Conservation (phyloP, 1,140 invertebrate genomes). For the Ladona fulva region DNA sequence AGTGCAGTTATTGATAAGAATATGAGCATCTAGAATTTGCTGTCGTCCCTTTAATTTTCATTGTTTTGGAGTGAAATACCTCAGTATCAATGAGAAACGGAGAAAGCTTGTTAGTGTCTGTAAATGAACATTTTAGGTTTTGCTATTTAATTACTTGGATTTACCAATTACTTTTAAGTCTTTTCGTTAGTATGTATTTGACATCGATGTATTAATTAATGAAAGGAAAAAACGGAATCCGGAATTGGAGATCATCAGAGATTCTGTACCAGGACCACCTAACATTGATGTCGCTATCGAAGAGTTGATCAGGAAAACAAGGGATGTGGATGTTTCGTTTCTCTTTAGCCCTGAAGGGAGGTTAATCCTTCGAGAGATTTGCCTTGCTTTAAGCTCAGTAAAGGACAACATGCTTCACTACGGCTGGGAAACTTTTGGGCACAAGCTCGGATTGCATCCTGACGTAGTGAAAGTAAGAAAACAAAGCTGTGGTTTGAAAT, state of each 20-base stretch:
- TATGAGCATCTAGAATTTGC: too few relatives aligned
- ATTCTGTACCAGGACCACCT: background rate
- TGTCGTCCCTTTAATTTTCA: too few relatives aligned
- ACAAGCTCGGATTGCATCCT: background rate
- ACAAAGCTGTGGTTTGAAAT: background rate
- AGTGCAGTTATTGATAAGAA: too few relatives aligned
- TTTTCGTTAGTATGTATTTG: too few relatives aligned
- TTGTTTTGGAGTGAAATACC: too few relatives aligned
- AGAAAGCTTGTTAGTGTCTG: too few relatives aligned
- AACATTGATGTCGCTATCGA: background rate
- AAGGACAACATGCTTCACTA: background rate
- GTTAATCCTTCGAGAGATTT: background rate
- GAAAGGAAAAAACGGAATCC: background rate
- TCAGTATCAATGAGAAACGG: too few relatives aligned
- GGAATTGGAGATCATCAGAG: background rate
- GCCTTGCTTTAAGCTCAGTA: background rate
- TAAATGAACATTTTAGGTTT: too few relatives aligned
- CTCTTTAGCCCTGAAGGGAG: background rate
- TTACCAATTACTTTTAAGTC: too few relatives aligned
- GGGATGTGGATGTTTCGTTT: background rate
- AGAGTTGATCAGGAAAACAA: background rate
- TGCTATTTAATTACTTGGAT: too few relatives aligned
- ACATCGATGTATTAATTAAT: too few relatives aligned
- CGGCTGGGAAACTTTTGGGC: background rate
- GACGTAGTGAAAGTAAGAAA: background rate